Percentiles rank a stretch among this genome's conserved stretches.
phyloP scores from a whole-genome alignment of 2,113 vertebrate species.

The Numida meleagris region DNA sequence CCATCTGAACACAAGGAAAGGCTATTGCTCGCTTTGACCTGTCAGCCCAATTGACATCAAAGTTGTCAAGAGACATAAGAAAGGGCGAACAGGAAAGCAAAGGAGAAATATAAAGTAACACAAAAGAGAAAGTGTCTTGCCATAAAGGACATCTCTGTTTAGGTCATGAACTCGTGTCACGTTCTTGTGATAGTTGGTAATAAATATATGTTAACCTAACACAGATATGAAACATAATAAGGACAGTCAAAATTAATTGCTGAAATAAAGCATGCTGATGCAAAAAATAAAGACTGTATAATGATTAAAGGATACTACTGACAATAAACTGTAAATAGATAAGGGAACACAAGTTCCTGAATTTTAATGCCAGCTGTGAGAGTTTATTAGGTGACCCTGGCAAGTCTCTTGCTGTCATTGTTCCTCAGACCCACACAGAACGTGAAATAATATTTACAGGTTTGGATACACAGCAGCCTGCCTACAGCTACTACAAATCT shows the following conservation, averaged over 20 bases:
- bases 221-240: neutral
- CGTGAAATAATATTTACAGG: neutral
- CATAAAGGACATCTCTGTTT: neutral
- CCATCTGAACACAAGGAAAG: neutral
- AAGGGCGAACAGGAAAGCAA: neutral
- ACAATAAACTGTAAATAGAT: neutral
- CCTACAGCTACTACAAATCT: neutral
- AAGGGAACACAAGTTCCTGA: neutral
- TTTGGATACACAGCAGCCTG: neutral
- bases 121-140: neutral
- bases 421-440: neutral
- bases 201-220: neutral
- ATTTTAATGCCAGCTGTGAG: neutral
- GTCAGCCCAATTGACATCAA: neutral
- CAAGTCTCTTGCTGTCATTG: neutral
- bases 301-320: neutral
- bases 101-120: neutral
- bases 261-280: neutral
- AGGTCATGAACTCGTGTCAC: neutral
- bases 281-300: neutral
- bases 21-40: conserved; percentile 7
- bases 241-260: neutral
- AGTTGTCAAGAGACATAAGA: neutral
- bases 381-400: neutral
- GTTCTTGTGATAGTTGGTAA: neutral